phyloP scores from a whole-genome alignment of 2,797 vertebrate species.

The Melanotaenia boesemani region DNA sequence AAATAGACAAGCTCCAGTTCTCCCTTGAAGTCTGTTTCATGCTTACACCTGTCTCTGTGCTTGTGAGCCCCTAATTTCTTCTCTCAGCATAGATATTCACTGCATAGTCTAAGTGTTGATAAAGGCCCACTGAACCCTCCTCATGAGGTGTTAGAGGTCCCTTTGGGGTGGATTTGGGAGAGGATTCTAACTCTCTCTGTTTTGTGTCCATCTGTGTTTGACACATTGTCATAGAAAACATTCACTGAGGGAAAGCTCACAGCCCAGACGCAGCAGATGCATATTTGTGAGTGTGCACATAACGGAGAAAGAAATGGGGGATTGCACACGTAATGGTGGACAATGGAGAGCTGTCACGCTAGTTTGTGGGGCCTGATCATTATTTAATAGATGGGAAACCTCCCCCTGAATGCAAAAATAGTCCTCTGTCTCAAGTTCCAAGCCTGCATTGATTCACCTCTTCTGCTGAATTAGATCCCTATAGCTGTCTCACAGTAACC shows the following conservation, averaged over 20 bases:
- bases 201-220: slow-evolving; percentile 72
- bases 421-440: slow-evolving; percentile 61
- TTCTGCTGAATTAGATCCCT: slow-evolving; percentile 80
- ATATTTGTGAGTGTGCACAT: slow-evolving; percentile 72
- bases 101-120: slow-evolving; percentile 19
- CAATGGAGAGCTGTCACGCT: slow-evolving; percentile 85
- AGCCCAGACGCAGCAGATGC: slow-evolving; percentile 79
- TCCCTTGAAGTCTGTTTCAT: slow-evolving; percentile 37
- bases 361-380: slow-evolving; percentile 86
- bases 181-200: slow-evolving; percentile 59
- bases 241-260: slow-evolving; percentile 59
- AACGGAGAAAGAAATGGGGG: slow-evolving; percentile 67
- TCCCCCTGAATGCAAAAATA: slow-evolving; percentile 69
- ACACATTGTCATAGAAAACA: slow-evolving; percentile 69
- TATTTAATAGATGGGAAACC: slow-evolving; percentile 84
- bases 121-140: slow-evolving; percentile 74
- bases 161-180: slow-evolving; percentile 57
- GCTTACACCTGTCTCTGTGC: slow-evolving; percentile 58
- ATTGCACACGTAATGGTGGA: slow-evolving; percentile 76
- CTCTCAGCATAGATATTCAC: slow-evolving; percentile 42
- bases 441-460: slow-evolving; percentile 75
- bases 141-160: slow-evolving; percentile 54
- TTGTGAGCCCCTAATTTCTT: slow-evolving; percentile 27
- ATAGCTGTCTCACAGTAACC: slow-evolving; percentile 72
- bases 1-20: slow-evolving; percentile 39